phyloP scores from a whole-genome alignment of 2,888 invertebrate genomes.

The Aromia moschata region DNA sequence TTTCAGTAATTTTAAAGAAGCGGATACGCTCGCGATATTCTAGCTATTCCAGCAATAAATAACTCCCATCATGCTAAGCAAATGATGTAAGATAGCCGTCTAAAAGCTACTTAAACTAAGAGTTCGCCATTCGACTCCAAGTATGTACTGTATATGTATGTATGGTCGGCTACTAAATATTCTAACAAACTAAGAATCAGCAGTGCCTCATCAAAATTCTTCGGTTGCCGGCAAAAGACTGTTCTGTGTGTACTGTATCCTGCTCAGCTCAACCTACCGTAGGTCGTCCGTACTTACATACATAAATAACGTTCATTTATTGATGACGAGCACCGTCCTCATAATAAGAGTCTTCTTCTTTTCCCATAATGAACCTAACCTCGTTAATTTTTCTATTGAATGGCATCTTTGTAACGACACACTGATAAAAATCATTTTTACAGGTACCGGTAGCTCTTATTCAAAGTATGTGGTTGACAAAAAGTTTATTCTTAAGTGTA shows the following conservation, averaged over 20 bases:
- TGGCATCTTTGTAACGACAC: too few relatives aligned
- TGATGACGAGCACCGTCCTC: not conserved
- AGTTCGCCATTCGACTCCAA: constrained; percentile 10
- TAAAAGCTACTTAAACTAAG: constrained; percentile 16
- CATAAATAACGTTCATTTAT: not conserved
- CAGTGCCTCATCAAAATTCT: constrained; percentile 46
- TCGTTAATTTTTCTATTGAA: too few relatives aligned
- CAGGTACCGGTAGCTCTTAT: too few relatives aligned
- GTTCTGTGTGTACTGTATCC: constrained; percentile 44
- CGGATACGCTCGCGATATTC: constrained; percentile 28
- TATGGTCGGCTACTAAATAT: constrained; percentile 9
- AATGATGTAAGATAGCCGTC: constrained; percentile 29
- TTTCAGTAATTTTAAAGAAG: constrained; percentile 34
- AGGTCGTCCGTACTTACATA: not conserved
- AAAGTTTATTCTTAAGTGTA: too few relatives aligned
- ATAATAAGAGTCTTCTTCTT: too few relatives aligned
- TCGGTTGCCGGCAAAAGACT: constrained; percentile 39
- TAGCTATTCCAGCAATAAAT: constrained; percentile 33
- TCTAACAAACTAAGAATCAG: constrained; percentile 25
- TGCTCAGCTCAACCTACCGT: constrained; percentile 22
- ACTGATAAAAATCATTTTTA: too few relatives aligned
- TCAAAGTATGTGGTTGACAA: too few relatives aligned
- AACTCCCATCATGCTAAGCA: constrained; percentile 30
- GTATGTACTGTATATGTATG: constrained; percentile 18
- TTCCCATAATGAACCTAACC: too few relatives aligned